Base-by-base conservation (phyloP, 2,113 vertebrate species). In the Neomonachus schauinslandi region DNA sequence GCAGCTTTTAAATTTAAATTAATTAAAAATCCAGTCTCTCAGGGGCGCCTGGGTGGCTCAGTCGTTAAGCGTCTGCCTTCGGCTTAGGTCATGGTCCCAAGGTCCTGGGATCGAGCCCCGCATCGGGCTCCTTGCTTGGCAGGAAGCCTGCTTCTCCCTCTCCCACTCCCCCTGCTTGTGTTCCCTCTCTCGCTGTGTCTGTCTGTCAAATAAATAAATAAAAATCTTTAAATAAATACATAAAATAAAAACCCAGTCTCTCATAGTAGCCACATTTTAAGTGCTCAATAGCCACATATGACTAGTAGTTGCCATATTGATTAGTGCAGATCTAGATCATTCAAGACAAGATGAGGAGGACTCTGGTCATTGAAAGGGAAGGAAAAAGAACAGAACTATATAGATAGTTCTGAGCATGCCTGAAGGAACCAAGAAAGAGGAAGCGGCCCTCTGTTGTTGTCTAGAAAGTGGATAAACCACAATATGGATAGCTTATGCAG, bases 401-500 rank as follows among this genome's bases (percentile, higher is more conserved):
- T 82, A 94, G 55, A 22, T 71, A 77, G 16, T 93, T 96, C 42
- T 95, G 36, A 86, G 79, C 72, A 82, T 92, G 59, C 53, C 26
- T 71, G 12, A 72, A 46, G 31, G 31, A 95, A 72, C 55, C 61
- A 95, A 87, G n/a, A 90, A 92, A 97, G 51, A 95, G 19, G 65
- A 87, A 96, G 28, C 74, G 7, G 19, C 61, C 26, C 59, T 82
- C 67, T 74, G 9, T n/a, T 91, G 57, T 57, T n/a, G 18, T 93
- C 69, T 59, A 39, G 69, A 93, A 88, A 84, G 46, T 65, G 19
- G 46, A 91, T 72, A 96, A 83, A 84, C 28, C 51, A 71, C 59
- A 97, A 74, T 46, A 83, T 72, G n/a, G 24, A n/a, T 53, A 94
- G n/a, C 1, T 89, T 91, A 79, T 74, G 22, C 9, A 91, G 46